These are phyloP conservation scores for Tauraco erythrolophus DNA, from an alignment of 2,113 vertebrate species.

Conservation along the genomic window DNA sequence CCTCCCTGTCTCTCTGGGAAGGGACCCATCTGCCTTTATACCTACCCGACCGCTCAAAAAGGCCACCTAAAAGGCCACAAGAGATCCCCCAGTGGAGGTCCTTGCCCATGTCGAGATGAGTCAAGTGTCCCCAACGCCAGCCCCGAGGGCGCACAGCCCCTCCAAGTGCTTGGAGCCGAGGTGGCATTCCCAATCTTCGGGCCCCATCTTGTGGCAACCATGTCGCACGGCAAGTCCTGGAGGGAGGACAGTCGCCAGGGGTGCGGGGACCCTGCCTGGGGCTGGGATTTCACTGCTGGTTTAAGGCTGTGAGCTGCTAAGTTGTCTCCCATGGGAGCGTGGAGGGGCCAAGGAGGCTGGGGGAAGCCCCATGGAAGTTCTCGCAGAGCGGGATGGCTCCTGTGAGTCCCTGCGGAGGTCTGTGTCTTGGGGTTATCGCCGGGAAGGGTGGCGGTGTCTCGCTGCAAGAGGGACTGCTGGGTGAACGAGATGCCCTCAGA, in stretches of 20 bases:
- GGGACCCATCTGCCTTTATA: fast-evolving
- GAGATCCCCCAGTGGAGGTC: fast-evolving
- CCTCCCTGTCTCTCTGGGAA: fast-evolving
- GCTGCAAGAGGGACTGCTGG: not conserved
- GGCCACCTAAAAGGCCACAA: not conserved
- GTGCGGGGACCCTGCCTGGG: not conserved
- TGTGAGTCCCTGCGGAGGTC: fast-evolving
- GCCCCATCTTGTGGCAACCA: slow-evolving; percentile 22
- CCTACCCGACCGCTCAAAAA: fast-evolving
- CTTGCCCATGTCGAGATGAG: not conserved
- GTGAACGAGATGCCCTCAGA: not conserved
- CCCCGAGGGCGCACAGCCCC: fast-evolving
- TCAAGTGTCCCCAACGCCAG: not conserved
- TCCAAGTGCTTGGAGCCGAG: fast-evolving
- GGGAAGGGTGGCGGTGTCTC: not conserved
- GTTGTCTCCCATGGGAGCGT: not conserved
- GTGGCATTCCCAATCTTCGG: not conserved
- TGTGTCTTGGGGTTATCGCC: fast-evolving
- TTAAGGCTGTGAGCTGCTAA: not conserved
- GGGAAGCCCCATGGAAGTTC: not conserved
- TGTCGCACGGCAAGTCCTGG: fast-evolving
- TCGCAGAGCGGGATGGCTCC: not conserved
- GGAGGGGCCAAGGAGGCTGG: not conserved
- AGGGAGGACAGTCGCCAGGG: not conserved
- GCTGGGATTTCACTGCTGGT: not conserved